Evolutionary conservation across 1,140 invertebrate species (phyloP), one percentile per base, ranked within the genome.

Genomic region (Pseudobourletiella spinata): DNA sequence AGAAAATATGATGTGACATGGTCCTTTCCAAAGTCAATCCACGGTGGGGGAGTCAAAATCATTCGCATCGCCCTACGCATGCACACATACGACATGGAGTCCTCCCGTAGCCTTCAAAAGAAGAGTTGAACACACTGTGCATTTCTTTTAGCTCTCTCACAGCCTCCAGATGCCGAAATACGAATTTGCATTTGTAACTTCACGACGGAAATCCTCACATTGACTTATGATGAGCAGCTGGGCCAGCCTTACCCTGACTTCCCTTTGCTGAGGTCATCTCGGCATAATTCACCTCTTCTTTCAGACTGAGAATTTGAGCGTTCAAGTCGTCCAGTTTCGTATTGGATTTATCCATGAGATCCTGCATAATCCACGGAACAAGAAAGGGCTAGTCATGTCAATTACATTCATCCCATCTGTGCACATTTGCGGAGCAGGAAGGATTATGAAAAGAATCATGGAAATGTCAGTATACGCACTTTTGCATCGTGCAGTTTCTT

Each of bases 291-390:
- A 63, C 3, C 43, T 65, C 63, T 46, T 68, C 60, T 26, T 63
- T 68, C 66, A 52, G 64, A 60, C 64, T 60, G 29, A 35, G 44
- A 24, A 67, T 46, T 46, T 61, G 58, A 11, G 52, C 26, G 16
- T 48, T 59, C 20, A 67, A 30, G 2, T 67, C 59, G 14, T 59
- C 59, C 11, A 51, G 51, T 50, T 55, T 64, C 15, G 29, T 6
- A 32, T 55, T 39, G 8, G 52, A 32, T 18, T 55, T 2, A 3
- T 55, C 28, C 18, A 55, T 6, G n/a, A 32, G 30, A 3, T 55
- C 52, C 52, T 55, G 46, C 18, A 39, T n/a, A 39, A 39, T 39
- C n/a, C n/a, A 46, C 35, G 35, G n/a, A 39, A 39, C 11, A 39
- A 11, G 35, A 39, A 39, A 39, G n/a, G 11, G 35, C n/a, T n/a